A percentile compares a stretch with the other conserved stretches of the same genome.
phyloP scores from a whole-genome alignment of 2,888 invertebrate genomes.

The Lamellibrachia satsuma region DNA sequence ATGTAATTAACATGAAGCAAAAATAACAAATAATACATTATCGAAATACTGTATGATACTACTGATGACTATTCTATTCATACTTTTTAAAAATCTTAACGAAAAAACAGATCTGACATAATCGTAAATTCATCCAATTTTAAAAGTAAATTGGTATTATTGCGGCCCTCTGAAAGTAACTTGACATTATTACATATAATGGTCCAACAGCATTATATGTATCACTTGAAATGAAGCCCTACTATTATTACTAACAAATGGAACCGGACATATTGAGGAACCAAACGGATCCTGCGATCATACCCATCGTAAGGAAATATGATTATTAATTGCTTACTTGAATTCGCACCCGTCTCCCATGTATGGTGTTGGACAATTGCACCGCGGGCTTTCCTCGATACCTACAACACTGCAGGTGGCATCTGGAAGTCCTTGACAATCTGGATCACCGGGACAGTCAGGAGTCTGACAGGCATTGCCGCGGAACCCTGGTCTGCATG shows the following conservation, averaged over 20 bases:
- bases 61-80: not conserved
- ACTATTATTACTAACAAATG: too few relatives aligned
- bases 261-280: not conserved
- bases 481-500: constrained; percentile 48
- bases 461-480: constrained; percentile 47
- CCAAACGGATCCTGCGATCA: too few relatives aligned
- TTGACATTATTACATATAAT: not conserved
- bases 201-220: too few relatives aligned
- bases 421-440: constrained; percentile 42
- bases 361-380: constrained; percentile 46
- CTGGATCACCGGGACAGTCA: constrained; percentile 32
- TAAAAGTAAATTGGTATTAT: too few relatives aligned
- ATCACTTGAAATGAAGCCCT: too few relatives aligned
- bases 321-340: not conserved
- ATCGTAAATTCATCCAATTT: not conserved
- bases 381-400: constrained; percentile 45
- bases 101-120: not conserved
- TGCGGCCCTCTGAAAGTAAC: not conserved
- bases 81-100: not conserved
- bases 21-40: too few relatives aligned
- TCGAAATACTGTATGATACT: too few relatives aligned
- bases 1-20: not conserved
- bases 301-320: not conserved
- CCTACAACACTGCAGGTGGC: constrained; percentile 39
- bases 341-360: constrained; percentile 51